A percentile compares a stretch with the other conserved stretches of the same genome.
Conservation (phyloP, 1,140 invertebrate species). For the Coelopa frigida region DNA sequence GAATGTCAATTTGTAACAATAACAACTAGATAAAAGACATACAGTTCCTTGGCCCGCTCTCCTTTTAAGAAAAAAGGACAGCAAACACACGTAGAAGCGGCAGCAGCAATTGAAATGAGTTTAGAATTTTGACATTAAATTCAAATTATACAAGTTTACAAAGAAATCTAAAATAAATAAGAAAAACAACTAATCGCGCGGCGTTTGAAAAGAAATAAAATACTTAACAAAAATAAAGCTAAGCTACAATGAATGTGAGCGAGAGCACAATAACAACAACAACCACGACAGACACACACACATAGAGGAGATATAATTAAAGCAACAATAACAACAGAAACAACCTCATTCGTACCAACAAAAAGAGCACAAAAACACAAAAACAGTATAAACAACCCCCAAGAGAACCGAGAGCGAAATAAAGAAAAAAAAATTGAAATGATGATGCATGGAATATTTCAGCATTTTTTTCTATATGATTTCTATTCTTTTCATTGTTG, state of each 20-base stretch:
- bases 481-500: too few relatives aligned
- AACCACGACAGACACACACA: not conserved
- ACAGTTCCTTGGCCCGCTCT: too few relatives aligned
- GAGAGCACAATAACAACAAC: not conserved
- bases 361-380: not conserved
- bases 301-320: not conserved
- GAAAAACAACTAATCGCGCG: not conserved
- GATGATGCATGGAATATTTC: too few relatives aligned
- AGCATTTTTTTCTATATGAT: too few relatives aligned
- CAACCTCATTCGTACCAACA: too few relatives aligned
- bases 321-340: slow-evolving; percentile 4
- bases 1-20: too few relatives aligned
- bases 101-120: not conserved
- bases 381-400: too few relatives aligned
- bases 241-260: slow-evolving; percentile 5
- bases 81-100: slow-evolving; percentile 2
- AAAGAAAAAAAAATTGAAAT: too few relatives aligned
- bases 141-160: slow-evolving; percentile 2
- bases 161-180: not conserved
- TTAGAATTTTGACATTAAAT: not conserved
- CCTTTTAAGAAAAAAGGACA: not conserved
- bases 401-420: too few relatives aligned
- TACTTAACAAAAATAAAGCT: not conserved
- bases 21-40: too few relatives aligned
- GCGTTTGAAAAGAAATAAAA: not conserved